These are phyloP conservation scores for Syngnathus acus DNA, from an alignment of 2,797 vertebrate genomes.

Conservation along the genomic window DNA sequence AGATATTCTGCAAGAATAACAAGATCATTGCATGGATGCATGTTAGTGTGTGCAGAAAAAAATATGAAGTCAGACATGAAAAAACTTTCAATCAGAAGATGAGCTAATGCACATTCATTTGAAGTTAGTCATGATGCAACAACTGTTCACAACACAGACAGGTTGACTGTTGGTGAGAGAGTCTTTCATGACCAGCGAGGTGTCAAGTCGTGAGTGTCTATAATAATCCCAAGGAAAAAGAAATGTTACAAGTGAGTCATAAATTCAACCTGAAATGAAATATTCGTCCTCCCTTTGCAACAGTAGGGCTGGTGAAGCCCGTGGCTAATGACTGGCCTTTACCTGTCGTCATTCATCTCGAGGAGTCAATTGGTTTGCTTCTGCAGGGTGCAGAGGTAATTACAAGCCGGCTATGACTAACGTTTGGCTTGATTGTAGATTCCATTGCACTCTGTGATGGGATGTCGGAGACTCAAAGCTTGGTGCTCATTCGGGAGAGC, in stretches of 20 bases:
- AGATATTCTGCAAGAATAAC: background rate
- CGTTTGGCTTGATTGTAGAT: constrained; percentile 53
- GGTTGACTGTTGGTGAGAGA: background rate
- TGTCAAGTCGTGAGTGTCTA: constrained; percentile 5
- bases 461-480: constrained; percentile 47
- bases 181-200: background rate
- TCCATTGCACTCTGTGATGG: constrained; percentile 31
- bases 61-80: background rate
- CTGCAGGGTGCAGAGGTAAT: constrained; percentile 62
- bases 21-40: background rate
- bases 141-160: background rate
- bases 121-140: background rate
- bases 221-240: constrained; percentile 40
- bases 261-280: constrained; percentile 54
- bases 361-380: constrained; percentile 62
- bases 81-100: background rate
- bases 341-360: constrained; percentile 62
- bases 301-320: constrained; percentile 52
- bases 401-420: constrained; percentile 62
- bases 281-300: constrained; percentile 35
- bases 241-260: constrained; percentile 48
- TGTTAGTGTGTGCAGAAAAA: background rate
- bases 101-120: background rate
- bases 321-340: constrained; percentile 60
- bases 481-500: constrained; percentile 49